Percentiles rank a stretch among this genome's conserved stretches.
Conservation (phyloP, 2,113 vertebrate species). For the Lipotes vexillifer region DNA sequence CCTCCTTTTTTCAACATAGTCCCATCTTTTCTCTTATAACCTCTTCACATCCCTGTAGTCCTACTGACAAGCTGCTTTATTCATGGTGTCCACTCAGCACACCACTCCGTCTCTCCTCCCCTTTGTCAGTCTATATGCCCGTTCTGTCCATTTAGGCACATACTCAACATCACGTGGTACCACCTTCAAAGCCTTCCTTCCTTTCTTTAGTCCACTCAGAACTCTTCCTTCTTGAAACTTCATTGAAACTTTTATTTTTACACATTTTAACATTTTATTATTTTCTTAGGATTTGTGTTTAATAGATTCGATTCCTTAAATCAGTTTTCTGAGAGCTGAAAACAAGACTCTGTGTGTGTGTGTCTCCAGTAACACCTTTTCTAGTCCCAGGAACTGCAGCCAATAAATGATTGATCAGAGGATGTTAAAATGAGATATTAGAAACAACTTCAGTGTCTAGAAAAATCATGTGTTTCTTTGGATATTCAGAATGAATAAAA, state of each 20-base stretch:
- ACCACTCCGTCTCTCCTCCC: accelerated
- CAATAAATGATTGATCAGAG: background rate
- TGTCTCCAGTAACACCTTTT: background rate
- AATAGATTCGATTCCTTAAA: background rate
- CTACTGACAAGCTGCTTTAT: background rate
- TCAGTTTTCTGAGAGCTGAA: background rate
- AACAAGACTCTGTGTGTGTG: background rate
- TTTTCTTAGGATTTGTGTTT: background rate
- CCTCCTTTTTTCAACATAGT: background rate
- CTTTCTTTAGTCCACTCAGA: background rate
- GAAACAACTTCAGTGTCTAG: background rate
- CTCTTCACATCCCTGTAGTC: background rate
- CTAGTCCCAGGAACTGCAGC: background rate
- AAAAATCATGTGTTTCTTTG: background rate
- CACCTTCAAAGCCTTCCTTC: background rate
- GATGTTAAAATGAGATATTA: conserved; percentile 33
- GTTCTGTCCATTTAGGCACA: background rate
- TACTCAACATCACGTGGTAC: too few relatives aligned
- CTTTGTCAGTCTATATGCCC: background rate
- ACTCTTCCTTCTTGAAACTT: background rate
- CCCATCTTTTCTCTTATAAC: background rate
- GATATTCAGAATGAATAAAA: background rate
- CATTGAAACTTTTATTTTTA: background rate
- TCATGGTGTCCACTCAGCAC: background rate
- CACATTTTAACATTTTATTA: background rate